phyloP scores from a whole-genome alignment of 1,140 invertebrate species.

The Anoplolepis gracilipes region DNA sequence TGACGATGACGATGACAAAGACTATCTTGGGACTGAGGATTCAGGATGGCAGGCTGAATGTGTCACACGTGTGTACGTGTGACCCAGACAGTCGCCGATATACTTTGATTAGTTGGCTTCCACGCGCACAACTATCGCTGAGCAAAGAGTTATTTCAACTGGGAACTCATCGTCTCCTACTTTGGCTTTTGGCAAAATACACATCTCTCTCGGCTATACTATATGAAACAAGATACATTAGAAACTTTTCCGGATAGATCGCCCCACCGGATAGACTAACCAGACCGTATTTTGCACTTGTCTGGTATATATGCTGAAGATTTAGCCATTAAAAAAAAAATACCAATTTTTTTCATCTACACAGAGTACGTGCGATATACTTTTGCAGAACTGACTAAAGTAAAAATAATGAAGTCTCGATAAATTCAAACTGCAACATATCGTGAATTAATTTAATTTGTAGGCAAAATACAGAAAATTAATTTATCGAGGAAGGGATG shows the following conservation, averaged over 20 bases:
- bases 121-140: constrained; percentile 86
- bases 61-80: constrained; percentile 77
- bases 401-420: neutral
- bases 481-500: constrained; percentile 17
- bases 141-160: constrained; percentile 86
- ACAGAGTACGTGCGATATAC: constrained; percentile 13
- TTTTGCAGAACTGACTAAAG: constrained; percentile 23
- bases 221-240: constrained; percentile 57
- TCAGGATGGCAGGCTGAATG: constrained; percentile 77
- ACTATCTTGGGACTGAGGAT: constrained; percentile 69
- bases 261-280: constrained; percentile 16
- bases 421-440: neutral
- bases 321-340: constrained; percentile 8
- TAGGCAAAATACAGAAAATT: constrained; percentile 21
- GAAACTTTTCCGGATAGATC: constrained; percentile 35
- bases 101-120: constrained; percentile 81
- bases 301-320: neutral
- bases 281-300: neutral
- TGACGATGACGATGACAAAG: constrained; percentile 11
- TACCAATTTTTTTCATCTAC: constrained; percentile 12
- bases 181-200: constrained; percentile 34
- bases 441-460: constrained; percentile 19
- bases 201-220: constrained; percentile 49
- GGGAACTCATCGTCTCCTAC: constrained; percentile 52
- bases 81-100: constrained; percentile 79